These are phyloP conservation scores for Peromyscus nudipes DNA, from an alignment of 2,797 vertebrate genomes.

Conservation along the genomic window DNA sequence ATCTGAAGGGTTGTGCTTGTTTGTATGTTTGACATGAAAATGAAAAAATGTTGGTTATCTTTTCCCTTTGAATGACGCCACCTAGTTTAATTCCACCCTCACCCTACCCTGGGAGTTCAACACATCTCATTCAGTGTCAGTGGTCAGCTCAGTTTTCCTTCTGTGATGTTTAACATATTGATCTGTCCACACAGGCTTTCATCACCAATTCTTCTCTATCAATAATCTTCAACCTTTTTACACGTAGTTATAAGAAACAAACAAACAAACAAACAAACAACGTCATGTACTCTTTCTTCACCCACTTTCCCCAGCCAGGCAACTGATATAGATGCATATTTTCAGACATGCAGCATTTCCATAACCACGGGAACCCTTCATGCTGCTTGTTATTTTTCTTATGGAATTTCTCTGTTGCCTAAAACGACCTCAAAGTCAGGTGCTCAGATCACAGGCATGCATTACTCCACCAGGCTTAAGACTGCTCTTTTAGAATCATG, in stretches of 20 bases:
- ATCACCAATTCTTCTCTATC: slow-evolving; percentile 33
- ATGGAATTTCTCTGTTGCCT: too few relatives aligned
- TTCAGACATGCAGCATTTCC: neutral
- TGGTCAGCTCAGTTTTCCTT: slow-evolving; percentile 23
- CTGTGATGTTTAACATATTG: neutral
- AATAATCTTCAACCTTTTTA: slow-evolving; percentile 39
- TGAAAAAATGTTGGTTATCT: neutral
- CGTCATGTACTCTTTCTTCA: neutral
- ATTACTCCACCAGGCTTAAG: neutral
- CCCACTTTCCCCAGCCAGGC: slow-evolving; percentile 6
- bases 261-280: neutral
- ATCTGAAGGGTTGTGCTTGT: neutral
- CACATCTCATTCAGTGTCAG: slow-evolving; percentile 27
- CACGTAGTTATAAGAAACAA: neutral
- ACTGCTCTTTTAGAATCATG: neutral
- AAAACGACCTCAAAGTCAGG: too few relatives aligned
- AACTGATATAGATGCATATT: neutral
- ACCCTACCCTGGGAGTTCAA: neutral
- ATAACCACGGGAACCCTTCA: neutral
- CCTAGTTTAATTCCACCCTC: neutral
- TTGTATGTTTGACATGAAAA: neutral
- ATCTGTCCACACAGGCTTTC: neutral
- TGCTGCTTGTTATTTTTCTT: neutral
- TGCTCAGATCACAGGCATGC: neutral
- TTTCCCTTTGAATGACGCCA: neutral